phyloP scores from a whole-genome alignment of 2,797 vertebrate species.

The Cryptoprocta ferox region DNA sequence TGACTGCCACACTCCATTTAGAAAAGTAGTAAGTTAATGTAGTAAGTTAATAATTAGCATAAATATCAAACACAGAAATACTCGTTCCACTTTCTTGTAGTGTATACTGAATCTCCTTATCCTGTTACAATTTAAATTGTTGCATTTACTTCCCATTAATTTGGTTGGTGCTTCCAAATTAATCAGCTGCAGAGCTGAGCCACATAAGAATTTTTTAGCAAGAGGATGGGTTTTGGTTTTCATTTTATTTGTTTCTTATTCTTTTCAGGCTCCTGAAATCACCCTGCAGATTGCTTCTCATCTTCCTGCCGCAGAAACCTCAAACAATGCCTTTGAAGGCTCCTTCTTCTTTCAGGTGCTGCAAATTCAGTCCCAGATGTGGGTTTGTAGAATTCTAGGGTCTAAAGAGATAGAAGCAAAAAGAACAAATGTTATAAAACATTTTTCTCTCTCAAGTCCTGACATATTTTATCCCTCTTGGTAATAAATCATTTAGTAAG shows the following conservation, averaged over 20 bases:
- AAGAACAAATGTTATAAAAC: not conserved
- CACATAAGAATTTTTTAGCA: not conserved
- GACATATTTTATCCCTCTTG: not conserved
- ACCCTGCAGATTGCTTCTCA: constrained; percentile 89
- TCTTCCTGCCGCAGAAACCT: constrained; percentile 88
- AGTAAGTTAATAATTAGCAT: not conserved
- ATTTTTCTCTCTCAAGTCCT: not conserved
- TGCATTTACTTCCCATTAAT: not conserved
- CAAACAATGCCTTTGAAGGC: constrained; percentile 90
- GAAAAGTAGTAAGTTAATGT: constrained; percentile 46
- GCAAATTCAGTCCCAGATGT: not conserved
- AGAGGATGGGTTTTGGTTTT: not conserved
- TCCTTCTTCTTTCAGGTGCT: constrained; percentile 94
- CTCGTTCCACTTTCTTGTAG: not conserved
- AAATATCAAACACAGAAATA: not conserved
- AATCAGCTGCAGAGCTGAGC: not conserved
- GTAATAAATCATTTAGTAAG: constrained; percentile 59
- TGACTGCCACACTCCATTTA: not conserved
- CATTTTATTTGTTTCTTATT: not conserved
- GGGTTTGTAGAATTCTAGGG: not conserved
- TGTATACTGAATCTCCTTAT: constrained; percentile 11
- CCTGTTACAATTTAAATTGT: constrained; percentile 45
- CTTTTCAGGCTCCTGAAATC: constrained; percentile 88
- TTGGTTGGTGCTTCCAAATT: not conserved
- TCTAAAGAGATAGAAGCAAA: not conserved